A percentile compares a stretch with the other conserved stretches of the same genome.
These are phyloP conservation scores for Sebastes oblongus DNA, from an alignment of 2,797 vertebrate species.

Conservation along the genomic window DNA sequence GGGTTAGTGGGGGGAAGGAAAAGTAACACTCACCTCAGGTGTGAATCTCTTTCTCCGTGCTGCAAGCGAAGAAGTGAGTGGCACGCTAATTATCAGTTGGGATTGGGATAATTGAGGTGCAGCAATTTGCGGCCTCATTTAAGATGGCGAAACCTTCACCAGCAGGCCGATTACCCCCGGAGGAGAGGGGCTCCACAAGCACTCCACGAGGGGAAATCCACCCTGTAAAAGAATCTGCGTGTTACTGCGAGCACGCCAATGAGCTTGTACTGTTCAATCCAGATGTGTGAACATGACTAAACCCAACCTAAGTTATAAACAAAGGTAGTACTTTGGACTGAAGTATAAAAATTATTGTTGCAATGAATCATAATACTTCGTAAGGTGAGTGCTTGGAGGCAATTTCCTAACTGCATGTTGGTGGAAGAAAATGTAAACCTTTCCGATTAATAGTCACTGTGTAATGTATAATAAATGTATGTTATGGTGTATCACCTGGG, in stretches of 20 bases:
- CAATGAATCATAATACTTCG: constrained; percentile 6
- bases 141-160: constrained; percentile 34
- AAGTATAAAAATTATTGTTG: not conserved
- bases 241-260: constrained; percentile 19
- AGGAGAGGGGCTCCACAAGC: constrained; percentile 16
- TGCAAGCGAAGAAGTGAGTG: constrained; percentile 20
- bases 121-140: constrained; percentile 50
- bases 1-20: not conserved
- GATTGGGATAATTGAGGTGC: constrained; percentile 40
- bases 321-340: constrained; percentile 20
- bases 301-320: not conserved
- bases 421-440: not conserved
- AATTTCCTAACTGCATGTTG: constrained; percentile 8
- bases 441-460: not conserved
- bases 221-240: constrained; percentile 43
- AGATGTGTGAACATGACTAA: constrained; percentile 38
- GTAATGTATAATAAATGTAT: constrained; percentile 4
- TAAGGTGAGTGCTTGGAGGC: not conserved
- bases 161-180: constrained; percentile 34
- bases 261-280: constrained; percentile 23
- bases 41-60: constrained; percentile 17
- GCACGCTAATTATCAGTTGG: constrained; percentile 50
- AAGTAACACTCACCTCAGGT: constrained; percentile 36
- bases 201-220: constrained; percentile 57
- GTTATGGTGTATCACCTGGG: not conserved